Conservation (phyloP, 2,797 vertebrate genomes). For the Chelmon rostratus region DNA sequence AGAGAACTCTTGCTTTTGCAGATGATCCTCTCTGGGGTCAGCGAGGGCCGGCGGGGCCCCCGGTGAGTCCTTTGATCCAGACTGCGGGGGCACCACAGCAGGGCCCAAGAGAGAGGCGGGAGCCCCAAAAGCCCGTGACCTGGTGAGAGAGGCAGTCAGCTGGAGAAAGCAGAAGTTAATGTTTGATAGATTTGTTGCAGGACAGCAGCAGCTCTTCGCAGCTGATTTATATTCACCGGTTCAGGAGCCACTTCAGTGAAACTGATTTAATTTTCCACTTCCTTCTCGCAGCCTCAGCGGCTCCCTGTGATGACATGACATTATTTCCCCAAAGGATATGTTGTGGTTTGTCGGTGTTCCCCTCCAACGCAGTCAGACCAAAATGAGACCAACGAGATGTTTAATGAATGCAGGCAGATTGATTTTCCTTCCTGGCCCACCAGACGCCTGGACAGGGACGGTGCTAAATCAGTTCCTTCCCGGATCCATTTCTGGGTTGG, state of each 20-base stretch:
- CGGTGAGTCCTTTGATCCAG: conserved; percentile 26
- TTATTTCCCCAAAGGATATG: background rate
- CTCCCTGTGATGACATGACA: background rate
- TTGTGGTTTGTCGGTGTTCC: background rate
- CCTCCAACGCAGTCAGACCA: background rate
- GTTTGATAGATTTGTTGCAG: too few species aligned
- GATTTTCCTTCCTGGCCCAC: conserved; percentile 25
- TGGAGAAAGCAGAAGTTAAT: too few species aligned
- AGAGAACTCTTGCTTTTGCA: conserved; percentile 24
- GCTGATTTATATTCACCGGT: background rate
- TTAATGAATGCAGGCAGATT: background rate
- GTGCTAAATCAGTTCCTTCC: conserved; percentile 68
- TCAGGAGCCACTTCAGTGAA: conserved; percentile 2
- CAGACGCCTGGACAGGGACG: conserved; percentile 1
- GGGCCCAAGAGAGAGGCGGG: background rate
- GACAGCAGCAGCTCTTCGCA: too few species aligned
- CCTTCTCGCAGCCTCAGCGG: background rate
- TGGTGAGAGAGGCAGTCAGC: background rate
- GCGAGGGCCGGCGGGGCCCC: background rate
- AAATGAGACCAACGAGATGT: conserved; percentile 9
- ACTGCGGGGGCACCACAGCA: conserved; percentile 7
- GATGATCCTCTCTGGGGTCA: conserved; percentile 4
- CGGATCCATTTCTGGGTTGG: conserved; percentile 48
- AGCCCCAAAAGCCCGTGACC: background rate
- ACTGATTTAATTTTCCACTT: background rate